Conservation (phyloP, 2,888 invertebrate genomes). For the Nasonia oneida region DNA sequence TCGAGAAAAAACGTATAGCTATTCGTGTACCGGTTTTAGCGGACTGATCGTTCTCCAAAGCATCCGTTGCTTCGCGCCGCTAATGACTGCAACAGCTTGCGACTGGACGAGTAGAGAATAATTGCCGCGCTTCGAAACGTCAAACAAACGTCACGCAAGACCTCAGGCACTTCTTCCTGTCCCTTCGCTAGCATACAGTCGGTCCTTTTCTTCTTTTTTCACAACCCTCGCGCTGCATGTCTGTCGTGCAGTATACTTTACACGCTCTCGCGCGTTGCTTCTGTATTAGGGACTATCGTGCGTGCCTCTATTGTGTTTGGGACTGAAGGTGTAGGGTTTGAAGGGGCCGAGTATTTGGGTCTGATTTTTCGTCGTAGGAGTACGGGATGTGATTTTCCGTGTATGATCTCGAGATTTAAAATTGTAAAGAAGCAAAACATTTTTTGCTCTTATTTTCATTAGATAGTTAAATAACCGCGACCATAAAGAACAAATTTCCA, state of each 20-base stretch:
- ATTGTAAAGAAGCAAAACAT: not conserved
- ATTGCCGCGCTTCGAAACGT: constrained; percentile 31
- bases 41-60: not conserved
- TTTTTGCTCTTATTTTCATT: not conserved
- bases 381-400: not conserved
- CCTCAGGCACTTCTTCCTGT: not conserved
- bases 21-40: not conserved
- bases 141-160: constrained; percentile 32
- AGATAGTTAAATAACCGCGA: too few species aligned
- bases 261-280: not conserved
- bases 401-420: not conserved
- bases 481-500: too few species aligned
- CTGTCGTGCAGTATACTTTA: not conserved
- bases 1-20: too few species aligned
- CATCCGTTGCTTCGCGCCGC: not conserved
- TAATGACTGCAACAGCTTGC: constrained; percentile 41
- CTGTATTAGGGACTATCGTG: not conserved
- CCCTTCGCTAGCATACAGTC: not conserved
- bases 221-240: not conserved
- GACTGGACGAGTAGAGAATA: constrained; percentile 16
- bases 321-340: too few species aligned
- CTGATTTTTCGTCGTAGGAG: not conserved
- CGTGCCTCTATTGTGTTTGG: not conserved
- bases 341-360: not conserved
- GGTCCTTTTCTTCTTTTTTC: not conserved